These are phyloP conservation scores for Desoria tigrina DNA, from an alignment of 2,888 invertebrate species.

Conservation along the genomic window DNA sequence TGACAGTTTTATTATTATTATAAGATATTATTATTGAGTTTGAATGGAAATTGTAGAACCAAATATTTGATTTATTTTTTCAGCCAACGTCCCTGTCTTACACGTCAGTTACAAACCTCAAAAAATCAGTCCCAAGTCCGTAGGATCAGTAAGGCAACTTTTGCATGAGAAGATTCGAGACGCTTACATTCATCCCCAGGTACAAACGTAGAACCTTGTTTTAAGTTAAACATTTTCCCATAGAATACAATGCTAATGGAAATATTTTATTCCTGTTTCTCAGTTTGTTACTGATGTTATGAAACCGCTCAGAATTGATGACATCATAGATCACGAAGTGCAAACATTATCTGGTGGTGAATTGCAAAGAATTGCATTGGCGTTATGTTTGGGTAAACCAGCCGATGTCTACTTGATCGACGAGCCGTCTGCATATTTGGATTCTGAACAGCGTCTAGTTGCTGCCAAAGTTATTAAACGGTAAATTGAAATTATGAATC, in stretches of 20 bases:
- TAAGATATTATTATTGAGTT: slow-evolving; percentile 3
- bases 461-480: slow-evolving; percentile 99
- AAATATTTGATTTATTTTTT: slow-evolving; percentile 4
- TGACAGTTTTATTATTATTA: background rate
- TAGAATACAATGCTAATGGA: slow-evolving; percentile 14
- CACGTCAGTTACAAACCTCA: slow-evolving; percentile 99
- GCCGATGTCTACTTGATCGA: slow-evolving; percentile 99
- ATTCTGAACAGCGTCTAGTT: slow-evolving; percentile 99
- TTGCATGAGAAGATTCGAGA: slow-evolving; percentile 96
- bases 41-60: background rate
- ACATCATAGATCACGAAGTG: slow-evolving; percentile 96
- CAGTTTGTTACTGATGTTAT: slow-evolving; percentile 97
- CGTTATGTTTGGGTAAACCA: slow-evolving; percentile 94
- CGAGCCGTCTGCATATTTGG: slow-evolving; percentile 97
- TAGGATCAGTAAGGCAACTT: slow-evolving; percentile 86
- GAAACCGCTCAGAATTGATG: slow-evolving; percentile 96
- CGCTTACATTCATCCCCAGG: slow-evolving; percentile 94
- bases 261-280: slow-evolving; percentile 35
- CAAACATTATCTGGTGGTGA: slow-evolving; percentile 99
- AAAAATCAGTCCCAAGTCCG: slow-evolving; percentile 97
- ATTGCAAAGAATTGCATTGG: slow-evolving; percentile 94
- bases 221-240: slow-evolving; percentile 17
- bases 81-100: slow-evolving; percentile 78
- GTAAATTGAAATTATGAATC: slow-evolving; percentile 59
- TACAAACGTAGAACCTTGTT: too few relatives aligned